Evolutionary conservation across 2,113 vertebrate species (phyloP), one percentile per base, ranked within the genome.

Genomic region (Archocentrus centrarchus): DNA sequence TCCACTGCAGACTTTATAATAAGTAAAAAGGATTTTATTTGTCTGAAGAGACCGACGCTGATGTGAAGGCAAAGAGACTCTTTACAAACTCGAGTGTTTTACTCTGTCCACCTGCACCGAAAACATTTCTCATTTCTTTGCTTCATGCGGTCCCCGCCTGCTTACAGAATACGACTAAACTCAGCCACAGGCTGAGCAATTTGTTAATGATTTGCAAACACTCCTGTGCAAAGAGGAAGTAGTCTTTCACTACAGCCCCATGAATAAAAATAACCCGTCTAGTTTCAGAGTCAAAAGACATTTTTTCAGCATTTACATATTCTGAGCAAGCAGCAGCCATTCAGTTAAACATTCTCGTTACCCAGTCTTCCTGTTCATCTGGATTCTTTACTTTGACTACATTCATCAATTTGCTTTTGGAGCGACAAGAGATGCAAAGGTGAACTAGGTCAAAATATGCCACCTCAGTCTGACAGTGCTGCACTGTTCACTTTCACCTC

Each of bases 131-230:
- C 22, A 30, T 15, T 70, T 70, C 24, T 70, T 50, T 68, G 41
- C 15, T 68, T 15, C 27, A 50, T 30, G 66, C n/a, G 32, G 35
- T 59, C 61, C 18, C n/a, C 57, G 18, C 57, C 9, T 10, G 14
- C 18, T 17, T 64, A 17, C 35, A 44, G 41, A 22, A 15, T 17
- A 11, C 2, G 11, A 24, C 24, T 14, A n/a, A n/a, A 27, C 32
- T 53, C 66, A 3, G 47, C 77, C 6, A 1, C 62, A 53, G 14
- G 14, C 9, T 1, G 5, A 7, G 3, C 3, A 15, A 60, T 86
- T 75, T 84, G 86, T 61, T 77, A 85, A 61, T 59, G 20, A 80
- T 91, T 86, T 90, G 81, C 84, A 91, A 78, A 86, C 59, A 22
- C 50, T 44, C 5, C n/a, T 1, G 32, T 27, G n/a, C 20, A 58